Percentiles rank a stretch among this genome's conserved stretches.
phyloP scores from a whole-genome alignment of 2,888 invertebrate species.

The Arrhopalites spinosus region DNA sequence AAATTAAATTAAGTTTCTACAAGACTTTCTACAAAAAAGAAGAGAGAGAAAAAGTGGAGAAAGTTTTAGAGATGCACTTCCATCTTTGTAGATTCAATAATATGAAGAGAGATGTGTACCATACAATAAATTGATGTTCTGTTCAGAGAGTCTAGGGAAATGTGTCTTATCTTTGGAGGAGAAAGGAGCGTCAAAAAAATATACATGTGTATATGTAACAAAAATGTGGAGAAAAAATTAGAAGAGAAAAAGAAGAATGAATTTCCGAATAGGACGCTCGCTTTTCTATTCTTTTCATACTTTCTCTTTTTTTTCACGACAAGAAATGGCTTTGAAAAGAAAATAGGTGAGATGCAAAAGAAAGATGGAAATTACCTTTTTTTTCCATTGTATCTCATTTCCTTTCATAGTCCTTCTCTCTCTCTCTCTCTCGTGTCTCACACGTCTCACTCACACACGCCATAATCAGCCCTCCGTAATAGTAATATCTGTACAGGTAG shows the following conservation, averaged over 20 bases:
- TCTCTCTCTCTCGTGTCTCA: neutral
- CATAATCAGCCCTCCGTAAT: neutral
- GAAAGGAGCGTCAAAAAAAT: neutral
- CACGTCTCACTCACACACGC: neutral
- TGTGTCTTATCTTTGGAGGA: too few species aligned
- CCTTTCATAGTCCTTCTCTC: neutral
- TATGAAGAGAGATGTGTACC: neutral
- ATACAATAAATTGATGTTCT: too few species aligned
- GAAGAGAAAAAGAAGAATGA: neutral
- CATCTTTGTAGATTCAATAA: neutral
- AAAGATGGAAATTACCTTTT: slow-evolving; percentile 25
- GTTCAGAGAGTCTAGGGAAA: too few species aligned
- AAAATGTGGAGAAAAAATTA: slow-evolving; percentile 10
- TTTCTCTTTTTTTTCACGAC: neutral
- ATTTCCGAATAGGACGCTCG: slow-evolving; percentile 8
- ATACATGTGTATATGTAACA: neutral
- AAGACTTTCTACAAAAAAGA: too few species aligned
- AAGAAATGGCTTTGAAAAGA: neutral
- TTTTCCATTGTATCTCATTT: slow-evolving; percentile 25
- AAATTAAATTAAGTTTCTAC: too few species aligned
- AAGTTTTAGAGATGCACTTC: neutral
- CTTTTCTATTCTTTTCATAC: neutral
- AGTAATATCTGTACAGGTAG: neutral
- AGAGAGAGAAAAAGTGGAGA: neutral
- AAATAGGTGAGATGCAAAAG: slow-evolving; percentile 8